Conservation (phyloP, 1,140 invertebrate species). For the Augochlora pura region DNA sequence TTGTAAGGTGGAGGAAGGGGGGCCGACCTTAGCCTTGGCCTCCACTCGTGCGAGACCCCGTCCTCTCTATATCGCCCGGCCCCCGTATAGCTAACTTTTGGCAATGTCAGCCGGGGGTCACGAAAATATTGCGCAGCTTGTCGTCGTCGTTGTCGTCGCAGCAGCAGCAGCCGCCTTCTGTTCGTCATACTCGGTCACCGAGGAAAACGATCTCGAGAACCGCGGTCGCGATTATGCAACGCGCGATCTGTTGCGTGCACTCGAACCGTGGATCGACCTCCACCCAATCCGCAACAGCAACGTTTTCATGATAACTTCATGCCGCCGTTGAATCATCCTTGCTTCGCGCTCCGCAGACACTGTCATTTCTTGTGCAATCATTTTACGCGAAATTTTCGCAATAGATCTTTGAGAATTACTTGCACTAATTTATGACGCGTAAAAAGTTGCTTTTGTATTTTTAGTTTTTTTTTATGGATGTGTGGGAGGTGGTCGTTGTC, state of each 20-base stretch:
- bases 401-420: too few species aligned
- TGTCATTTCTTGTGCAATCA: too few species aligned
- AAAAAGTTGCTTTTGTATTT: too few species aligned
- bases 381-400: too few species aligned
- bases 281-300: neutral
- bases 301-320: too few species aligned
- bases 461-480: too few species aligned
- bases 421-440: too few species aligned
- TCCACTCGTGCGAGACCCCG: constrained; percentile 48
- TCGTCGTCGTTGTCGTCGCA: too few species aligned
- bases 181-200: neutral
- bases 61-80: constrained; percentile 45
- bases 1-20: constrained; percentile 38
- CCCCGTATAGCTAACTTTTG: constrained; percentile 70
- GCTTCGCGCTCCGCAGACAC: too few species aligned
- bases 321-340: too few species aligned
- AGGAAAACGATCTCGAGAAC: neutral
- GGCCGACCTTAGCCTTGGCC: constrained; percentile 69
- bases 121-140: constrained; percentile 65
- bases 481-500: too few species aligned
- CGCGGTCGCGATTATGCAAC: constrained; percentile 41
- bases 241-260: neutral
- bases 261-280: constrained; percentile 10
- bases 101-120: constrained; percentile 71
- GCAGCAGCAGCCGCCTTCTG: too few species aligned